Evolutionary conservation across 2,888 invertebrate genomes (phyloP).

Genomic region (Heteropelma amictum): DNA sequence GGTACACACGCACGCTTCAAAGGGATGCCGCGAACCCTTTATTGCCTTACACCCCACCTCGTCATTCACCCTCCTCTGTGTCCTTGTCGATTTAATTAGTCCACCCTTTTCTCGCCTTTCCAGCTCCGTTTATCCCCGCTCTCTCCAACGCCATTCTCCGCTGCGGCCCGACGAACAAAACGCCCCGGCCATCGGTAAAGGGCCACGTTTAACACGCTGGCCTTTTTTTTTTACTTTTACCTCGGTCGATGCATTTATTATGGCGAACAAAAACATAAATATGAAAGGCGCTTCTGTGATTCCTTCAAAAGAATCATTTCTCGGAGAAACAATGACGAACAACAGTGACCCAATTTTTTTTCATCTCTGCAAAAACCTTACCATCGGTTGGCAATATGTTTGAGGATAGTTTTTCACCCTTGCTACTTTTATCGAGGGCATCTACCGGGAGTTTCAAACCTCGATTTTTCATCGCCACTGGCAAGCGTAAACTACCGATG

Average conservation of each 20-base stretch:
- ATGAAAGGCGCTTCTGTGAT: neutral
- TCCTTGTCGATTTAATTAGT: conserved; percentile 66
- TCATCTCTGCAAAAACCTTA: neutral
- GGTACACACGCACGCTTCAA: conserved; percentile 61
- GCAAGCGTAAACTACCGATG: conserved; percentile 49
- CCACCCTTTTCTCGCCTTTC: conserved; percentile 37
- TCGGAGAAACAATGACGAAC: neutral
- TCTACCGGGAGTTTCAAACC: neutral
- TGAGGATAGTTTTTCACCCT: conserved; percentile 1
- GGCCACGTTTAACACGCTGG: neutral
- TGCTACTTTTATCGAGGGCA: conserved; percentile 20
- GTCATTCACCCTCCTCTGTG: conserved; percentile 32
- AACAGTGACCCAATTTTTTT: conserved; percentile 9
- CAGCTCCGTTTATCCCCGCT: conserved; percentile 12
- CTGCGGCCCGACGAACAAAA: conserved; percentile 6
- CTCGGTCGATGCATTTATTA: neutral
- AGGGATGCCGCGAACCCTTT: conserved; percentile 62
- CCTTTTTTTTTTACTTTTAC: neutral
- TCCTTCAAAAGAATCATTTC: neutral
- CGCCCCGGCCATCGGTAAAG: neutral
- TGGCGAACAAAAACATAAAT: conserved; percentile 10
- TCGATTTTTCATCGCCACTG: conserved; percentile 27
- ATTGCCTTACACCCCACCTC: conserved; percentile 8
- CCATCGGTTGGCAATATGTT: neutral
- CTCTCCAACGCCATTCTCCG: too few species aligned